Conservation (phyloP, 1,140 invertebrate species). For the Drosophila subpulchrella region DNA sequence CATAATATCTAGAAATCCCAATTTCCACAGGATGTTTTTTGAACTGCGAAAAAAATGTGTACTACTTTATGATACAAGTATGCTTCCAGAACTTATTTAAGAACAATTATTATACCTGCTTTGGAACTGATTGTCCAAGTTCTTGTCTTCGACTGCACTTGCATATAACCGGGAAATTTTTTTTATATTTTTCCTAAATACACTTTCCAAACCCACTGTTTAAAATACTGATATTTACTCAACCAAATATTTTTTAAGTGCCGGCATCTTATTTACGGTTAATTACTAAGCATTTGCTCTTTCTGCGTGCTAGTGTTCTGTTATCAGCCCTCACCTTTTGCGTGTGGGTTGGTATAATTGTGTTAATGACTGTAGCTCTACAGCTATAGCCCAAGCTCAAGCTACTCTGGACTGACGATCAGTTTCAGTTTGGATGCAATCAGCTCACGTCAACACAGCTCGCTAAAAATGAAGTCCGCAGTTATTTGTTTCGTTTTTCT, state of each 20-base stretch:
- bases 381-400: conserved; percentile 12
- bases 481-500: conserved; percentile 23
- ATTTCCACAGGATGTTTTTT: too few relatives aligned
- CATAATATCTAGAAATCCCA: too few relatives aligned
- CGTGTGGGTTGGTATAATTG: conserved; percentile 25
- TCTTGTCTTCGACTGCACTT: too few relatives aligned
- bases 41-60: too few relatives aligned
- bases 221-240: background rate
- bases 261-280: background rate
- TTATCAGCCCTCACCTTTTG: conserved; percentile 41
- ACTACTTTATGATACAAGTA: too few relatives aligned
- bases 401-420: conserved; percentile 20
- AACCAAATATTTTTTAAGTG: conserved; percentile 2
- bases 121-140: background rate
- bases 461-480: conserved; percentile 35
- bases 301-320: background rate
- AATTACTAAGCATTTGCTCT: background rate
- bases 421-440: conserved; percentile 52
- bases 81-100: too few relatives aligned
- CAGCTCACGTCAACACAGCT: conserved; percentile 41
- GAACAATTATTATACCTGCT: too few relatives aligned
- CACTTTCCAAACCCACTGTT: too few relatives aligned
- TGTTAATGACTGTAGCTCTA: conserved; percentile 32
- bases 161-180: too few relatives aligned
- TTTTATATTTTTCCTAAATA: too few relatives aligned